These are phyloP conservation scores for Ahaetulla prasina DNA, from an alignment of 2,113 vertebrate species.

Conservation along the genomic window DNA sequence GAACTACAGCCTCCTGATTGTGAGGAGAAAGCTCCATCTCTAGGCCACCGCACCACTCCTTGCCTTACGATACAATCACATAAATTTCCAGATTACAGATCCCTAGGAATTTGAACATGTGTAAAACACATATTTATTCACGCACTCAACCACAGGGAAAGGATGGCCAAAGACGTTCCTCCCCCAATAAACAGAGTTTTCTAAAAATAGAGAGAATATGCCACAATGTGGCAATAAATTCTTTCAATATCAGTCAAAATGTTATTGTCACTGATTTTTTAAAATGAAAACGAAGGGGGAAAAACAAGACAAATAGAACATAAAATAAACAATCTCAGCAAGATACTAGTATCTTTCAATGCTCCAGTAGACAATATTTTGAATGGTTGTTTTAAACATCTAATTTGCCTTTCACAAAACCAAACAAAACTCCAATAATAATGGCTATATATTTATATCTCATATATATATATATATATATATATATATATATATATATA, in stretches of 20 bases:
- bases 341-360: conserved; percentile 46
- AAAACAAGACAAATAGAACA: conserved; percentile 51
- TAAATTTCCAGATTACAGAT: background rate
- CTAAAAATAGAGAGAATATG: conserved; percentile 26
- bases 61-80: background rate
- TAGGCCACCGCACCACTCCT: too few relatives aligned
- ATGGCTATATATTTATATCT: background rate
- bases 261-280: conserved; percentile 59
- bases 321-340: conserved; percentile 41
- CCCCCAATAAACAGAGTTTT: conserved; percentile 48
- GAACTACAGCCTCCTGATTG: too few relatives aligned
- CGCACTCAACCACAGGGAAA: background rate
- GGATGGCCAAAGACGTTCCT: conserved; percentile 10
- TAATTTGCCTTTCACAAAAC: conserved; percentile 37
- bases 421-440: background rate
- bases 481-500: background rate
- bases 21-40: too few relatives aligned
- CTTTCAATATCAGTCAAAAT: conserved; percentile 66
- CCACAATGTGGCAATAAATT: conserved; percentile 63
- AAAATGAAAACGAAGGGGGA: conserved; percentile 46
- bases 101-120: background rate
- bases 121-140: conserved; percentile 26
- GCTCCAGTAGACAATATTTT: conserved; percentile 54
- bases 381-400: conserved; percentile 52
- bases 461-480: background rate